Evolutionary conservation across 2,888 invertebrate species (phyloP).

Genomic region (Drosophila helvetica): DNA sequence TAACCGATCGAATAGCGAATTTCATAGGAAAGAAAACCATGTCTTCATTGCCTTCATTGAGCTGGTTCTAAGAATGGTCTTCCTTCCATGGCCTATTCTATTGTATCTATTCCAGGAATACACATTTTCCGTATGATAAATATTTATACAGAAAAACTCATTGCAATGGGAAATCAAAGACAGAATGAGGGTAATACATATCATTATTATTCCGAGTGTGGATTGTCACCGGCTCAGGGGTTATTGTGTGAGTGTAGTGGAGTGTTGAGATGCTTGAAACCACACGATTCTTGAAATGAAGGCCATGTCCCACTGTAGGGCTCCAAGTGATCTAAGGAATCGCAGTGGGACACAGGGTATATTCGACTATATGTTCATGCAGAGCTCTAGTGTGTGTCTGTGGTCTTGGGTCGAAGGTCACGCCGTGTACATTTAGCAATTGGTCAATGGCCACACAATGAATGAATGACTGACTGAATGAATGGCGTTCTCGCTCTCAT

Average conservation of each 20-base stretch:
- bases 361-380: no score
- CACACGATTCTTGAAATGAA: no score
- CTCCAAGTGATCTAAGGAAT: no score
- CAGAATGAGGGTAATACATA: slow-evolving; percentile 6
- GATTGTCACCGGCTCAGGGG: no score
- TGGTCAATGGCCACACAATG: slow-evolving; percentile 53
- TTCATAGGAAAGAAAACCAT: slow-evolving; percentile 2
- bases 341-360: no score
- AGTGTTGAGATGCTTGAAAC: no score
- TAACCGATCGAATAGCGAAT: slow-evolving; percentile 10
- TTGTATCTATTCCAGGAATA: background rate
- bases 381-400: background rate
- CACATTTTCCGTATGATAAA: background rate
- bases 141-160: background rate
- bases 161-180: background rate
- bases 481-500: slow-evolving; percentile 16
- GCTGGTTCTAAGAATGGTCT: no score
- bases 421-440: slow-evolving; percentile 34
- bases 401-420: slow-evolving; percentile 29
- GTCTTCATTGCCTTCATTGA: background rate
- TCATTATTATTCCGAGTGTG: slow-evolving; percentile 30
- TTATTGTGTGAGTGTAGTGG: no score
- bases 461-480: slow-evolving; percentile 11
- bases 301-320: no score
- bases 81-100: background rate